Percentiles rank a stretch among this genome's conserved stretches.
These are phyloP conservation scores for Metalampra italica DNA, from an alignment of 2,888 invertebrate species.

Conservation along the genomic window DNA sequence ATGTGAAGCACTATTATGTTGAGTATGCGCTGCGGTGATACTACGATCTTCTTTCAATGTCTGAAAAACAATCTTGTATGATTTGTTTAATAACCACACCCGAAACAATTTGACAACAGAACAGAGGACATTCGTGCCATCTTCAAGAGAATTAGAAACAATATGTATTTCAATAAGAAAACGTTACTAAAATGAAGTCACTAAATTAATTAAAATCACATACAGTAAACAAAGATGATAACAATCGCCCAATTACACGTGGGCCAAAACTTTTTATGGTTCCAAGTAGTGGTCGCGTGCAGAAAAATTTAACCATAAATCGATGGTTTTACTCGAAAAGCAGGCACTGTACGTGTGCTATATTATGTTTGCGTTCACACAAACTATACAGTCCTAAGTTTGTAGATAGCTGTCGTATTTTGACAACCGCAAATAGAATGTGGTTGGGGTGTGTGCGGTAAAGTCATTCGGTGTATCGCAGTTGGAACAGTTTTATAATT, in stretches of 20 bases:
- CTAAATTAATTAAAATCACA: constrained; percentile 2
- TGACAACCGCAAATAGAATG: not conserved
- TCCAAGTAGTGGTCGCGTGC: constrained; percentile 1
- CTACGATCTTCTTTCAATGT: too few species aligned
- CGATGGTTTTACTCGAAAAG: constrained; percentile 14
- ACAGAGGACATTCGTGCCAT: too few species aligned
- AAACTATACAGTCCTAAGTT: not conserved
- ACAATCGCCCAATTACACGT: constrained; percentile 27
- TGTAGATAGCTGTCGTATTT: not conserved
- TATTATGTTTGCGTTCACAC: not conserved
- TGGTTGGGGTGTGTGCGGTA: not conserved
- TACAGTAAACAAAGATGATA: constrained; percentile 22
- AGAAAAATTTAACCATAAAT: constrained; percentile 18
- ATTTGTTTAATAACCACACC: too few species aligned
- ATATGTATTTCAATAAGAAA: too few species aligned
- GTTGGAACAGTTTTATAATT: constrained; percentile 17
- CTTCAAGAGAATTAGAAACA: too few species aligned
- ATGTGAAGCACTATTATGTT: not conserved
- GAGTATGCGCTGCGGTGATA: not conserved
- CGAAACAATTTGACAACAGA: not conserved
- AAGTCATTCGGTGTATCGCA: not conserved
- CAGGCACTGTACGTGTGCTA: not conserved
- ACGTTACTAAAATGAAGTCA: not conserved
- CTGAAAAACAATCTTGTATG: too few species aligned
- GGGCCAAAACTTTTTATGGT: constrained; percentile 1